Base-by-base conservation (phyloP, 2,113 vertebrate species). In the Hyaena hyaena region DNA sequence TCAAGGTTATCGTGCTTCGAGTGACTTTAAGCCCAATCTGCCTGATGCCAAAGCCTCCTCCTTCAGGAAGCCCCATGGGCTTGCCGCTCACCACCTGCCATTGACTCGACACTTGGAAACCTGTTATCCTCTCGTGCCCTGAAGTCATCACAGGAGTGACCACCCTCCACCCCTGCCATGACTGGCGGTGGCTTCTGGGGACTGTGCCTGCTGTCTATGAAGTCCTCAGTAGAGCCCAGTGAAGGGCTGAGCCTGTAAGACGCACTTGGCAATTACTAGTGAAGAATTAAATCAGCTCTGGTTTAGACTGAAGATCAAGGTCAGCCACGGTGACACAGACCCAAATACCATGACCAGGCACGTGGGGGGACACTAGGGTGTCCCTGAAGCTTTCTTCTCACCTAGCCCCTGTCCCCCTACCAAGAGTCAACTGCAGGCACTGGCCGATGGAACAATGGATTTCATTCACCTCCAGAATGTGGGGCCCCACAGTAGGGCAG, bases 1-100 rank as follows among this genome's bases (percentile, higher is more conserved):
- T 35, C 85, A 65, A n/a, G 26, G 33, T 73, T 28, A 61, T 73
- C 17, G 11, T 0, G n/a, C 50, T 39, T 24, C 0, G 0, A 24
- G 31, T 10, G 87, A 50, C 14, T 86, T 92, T 17, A 73, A 79
- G 53, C n/a, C n/a, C 7, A 2, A 35, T 63, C 43, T 28, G 24
- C 65, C 81, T 45, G n/a, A 87, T 17, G 74, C 73, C 73, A 58
- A 79, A 55, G 39, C 43, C 24, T 1, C 58, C 19, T 82, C 48
- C 33, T 82, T 61, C 21, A 23, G 33, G 48, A 82, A 82, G 88
- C 19, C 43, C 15, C 33, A 11, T 14, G 31, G 65, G 94, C 86
- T 95, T 90, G 63, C 85, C 80, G 53, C n/a, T 53, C 43, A 21
- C 55, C 55, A 21, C 55, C 19, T 17, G 28, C 23, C 28, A 80